Conservation (phyloP, 2,797 vertebrate genomes). For the Sebastes minor region DNA sequence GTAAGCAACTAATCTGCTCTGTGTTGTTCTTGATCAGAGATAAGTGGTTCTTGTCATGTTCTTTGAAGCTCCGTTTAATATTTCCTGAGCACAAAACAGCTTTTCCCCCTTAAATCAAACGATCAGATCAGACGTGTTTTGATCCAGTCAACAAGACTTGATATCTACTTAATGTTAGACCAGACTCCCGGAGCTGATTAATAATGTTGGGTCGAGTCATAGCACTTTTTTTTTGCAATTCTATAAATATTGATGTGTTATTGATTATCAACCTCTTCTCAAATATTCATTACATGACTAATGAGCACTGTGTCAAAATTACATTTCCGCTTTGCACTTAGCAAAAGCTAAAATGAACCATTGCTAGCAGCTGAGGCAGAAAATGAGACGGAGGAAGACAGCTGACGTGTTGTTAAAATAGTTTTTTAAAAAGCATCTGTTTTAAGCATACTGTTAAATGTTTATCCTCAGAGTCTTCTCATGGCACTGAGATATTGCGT, state of each 20-base stretch:
- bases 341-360: not conserved
- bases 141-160: not conserved
- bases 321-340: not conserved
- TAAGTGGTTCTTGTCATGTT: conserved; percentile 12
- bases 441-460: conserved; percentile 28
- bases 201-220: not conserved
- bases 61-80: not conserved
- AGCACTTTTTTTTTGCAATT: not conserved
- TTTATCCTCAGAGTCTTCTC: conserved; percentile 24
- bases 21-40: not conserved
- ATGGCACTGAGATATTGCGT: conserved; percentile 31
- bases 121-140: conserved; percentile 1
- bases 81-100: not conserved
- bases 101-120: not conserved
- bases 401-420: conserved; percentile 20
- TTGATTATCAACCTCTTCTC: not conserved
- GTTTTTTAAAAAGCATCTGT: conserved; percentile 23
- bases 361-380: conserved; percentile 7
- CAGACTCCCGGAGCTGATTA: not conserved
- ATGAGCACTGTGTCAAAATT: not conserved
- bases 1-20: not conserved
- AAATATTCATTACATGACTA: not conserved
- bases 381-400: not conserved
- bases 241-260: not conserved
- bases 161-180: not conserved